These are phyloP conservation scores for Chelonia mydas DNA, from an alignment of 2,797 vertebrate genomes.

Conservation along the genomic window DNA sequence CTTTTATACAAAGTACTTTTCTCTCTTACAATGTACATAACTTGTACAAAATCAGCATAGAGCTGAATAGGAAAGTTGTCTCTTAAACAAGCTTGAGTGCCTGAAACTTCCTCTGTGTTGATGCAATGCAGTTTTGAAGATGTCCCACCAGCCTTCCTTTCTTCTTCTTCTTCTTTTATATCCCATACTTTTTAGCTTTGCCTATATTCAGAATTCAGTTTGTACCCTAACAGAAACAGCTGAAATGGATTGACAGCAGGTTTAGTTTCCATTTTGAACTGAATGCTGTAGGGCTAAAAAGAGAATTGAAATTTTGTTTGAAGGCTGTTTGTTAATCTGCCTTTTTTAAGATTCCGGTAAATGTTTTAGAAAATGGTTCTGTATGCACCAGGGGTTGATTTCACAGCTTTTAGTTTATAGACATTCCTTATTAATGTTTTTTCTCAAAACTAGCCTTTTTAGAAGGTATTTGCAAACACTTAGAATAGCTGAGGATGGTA, in stretches of 20 bases:
- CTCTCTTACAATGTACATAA: rapidly evolving
- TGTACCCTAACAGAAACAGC: not conserved
- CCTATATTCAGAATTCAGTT: not conserved
- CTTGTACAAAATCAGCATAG: not conserved
- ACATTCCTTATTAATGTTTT: not conserved
- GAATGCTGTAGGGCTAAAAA: not conserved
- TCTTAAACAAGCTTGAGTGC: not conserved
- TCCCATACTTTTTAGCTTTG: not conserved
- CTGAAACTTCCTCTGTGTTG: not conserved
- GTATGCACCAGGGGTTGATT: not conserved
- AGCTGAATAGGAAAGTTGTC: not conserved
- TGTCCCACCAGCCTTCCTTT: rapidly evolving
- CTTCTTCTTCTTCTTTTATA: not conserved
- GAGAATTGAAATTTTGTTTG: not conserved
- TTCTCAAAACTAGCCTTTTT: not conserved
- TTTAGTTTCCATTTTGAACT: not conserved
- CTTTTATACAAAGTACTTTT: not conserved
- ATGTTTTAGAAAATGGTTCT: not conserved
- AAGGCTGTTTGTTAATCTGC: not conserved
- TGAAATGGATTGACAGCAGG: not conserved
- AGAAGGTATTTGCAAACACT: not conserved
- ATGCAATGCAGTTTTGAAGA: not conserved
- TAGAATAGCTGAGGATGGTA: not conserved
- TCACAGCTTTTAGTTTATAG: not conserved
- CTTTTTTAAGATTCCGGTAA: not conserved